phyloP scores from a whole-genome alignment of 2,888 invertebrate genomes.

The Falcaria lacertinaria region DNA sequence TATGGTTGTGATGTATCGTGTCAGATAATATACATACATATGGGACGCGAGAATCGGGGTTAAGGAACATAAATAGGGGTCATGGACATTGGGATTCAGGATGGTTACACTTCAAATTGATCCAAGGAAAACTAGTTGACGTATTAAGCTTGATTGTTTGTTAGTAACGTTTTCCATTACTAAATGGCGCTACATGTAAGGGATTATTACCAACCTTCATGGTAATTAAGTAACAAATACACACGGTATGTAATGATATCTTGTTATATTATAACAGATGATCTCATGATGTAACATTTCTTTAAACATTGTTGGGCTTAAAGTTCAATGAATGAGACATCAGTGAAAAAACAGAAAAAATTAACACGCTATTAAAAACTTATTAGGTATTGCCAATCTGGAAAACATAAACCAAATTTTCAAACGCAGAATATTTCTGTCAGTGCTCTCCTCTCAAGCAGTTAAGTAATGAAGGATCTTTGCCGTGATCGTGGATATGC shows the following conservation, averaged over 20 bases:
- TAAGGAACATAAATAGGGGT: constrained; percentile 41
- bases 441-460: constrained; percentile 26
- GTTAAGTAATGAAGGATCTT: constrained; percentile 27
- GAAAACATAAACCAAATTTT: constrained; percentile 17
- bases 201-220: neutral
- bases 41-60: constrained; percentile 31
- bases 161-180: neutral
- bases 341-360: neutral
- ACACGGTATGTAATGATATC: neutral
- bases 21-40: constrained; percentile 20
- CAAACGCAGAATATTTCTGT: constrained; percentile 12
- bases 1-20: neutral
- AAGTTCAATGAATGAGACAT: no score
- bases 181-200: neutral
- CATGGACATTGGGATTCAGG: constrained; percentile 27
- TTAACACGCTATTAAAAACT: neutral
- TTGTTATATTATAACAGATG: neutral
- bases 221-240: neutral
- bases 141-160: neutral
- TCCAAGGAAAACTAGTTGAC: neutral
- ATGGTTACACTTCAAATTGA: neutral
- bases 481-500: constrained; percentile 44
- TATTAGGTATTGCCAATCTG: constrained; percentile 4
- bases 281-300: no score
- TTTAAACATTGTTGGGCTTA: no score